Base-by-base conservation (phyloP, 2,113 vertebrate species). In the Semicossyphus pulcher region DNA sequence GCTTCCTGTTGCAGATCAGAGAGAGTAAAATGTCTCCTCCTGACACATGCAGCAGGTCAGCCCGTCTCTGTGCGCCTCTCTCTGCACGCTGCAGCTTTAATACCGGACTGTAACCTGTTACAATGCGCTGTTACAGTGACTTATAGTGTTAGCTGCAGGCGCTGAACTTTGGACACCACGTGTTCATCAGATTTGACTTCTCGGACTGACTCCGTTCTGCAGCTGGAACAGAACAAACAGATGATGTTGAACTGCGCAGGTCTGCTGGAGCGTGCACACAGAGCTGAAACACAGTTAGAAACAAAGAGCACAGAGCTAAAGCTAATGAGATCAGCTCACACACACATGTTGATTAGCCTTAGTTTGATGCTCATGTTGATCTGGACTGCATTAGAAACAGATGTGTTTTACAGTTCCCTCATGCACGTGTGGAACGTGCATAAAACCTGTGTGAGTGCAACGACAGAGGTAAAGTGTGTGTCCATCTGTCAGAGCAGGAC, bases 1-100 rank as follows among this genome's bases (percentile, higher is more conserved):
- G 21, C 36, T 11, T 37, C 47, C 37, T 52, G 63, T 47, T 61
- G 56, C 48, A 34, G 20, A 70, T 11, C 11, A 31, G 29, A 54
- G n/a, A n/a, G n/a, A n/a, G n/a, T n/a, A n/a, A 4, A 0, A 9
- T 1, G 44, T 26, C 4, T 51, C 14, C 4, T 15, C 20, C 4
- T 12, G 42, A 42, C 15, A 41, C 3, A 14, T 15, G 37, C 4
- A 39, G 12, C 37, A 39, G 8, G 14, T 15, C 39, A 42, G 15
- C 39, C 7, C 39, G 39, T 42, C 16, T 42, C 16, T 42, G 39
- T 18, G 39, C 7, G 39, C 5, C 12, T 5, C 1, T 41, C 14
- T 16, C 14, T 41, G 39, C 39, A 41, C 15, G 14, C 14, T 16
- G 16, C 39, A 42, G 39, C 39, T 18, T 4, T 18, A 39, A 6